Evolutionary conservation across 2,797 vertebrate species (phyloP).

Genomic region (Pipistrellus pygmaeus): DNA sequence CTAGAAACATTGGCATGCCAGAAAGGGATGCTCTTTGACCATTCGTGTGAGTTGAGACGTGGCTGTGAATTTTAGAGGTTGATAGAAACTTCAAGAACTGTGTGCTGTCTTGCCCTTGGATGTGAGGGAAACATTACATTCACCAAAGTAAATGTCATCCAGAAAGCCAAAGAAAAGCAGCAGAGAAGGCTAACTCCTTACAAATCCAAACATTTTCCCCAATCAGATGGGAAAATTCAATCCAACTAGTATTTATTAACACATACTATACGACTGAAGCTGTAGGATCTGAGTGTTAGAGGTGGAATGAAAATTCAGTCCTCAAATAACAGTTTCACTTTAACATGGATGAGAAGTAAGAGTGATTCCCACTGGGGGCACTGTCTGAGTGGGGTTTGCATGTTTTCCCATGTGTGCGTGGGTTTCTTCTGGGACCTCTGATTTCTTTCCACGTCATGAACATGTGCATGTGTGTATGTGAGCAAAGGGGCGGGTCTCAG

Average conservation of each 20-base stretch:
- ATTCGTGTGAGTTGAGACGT: background rate
- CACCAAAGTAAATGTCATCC: background rate
- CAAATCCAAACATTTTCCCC: background rate
- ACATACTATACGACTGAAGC: background rate
- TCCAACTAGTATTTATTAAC: background rate
- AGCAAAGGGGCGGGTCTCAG: background rate
- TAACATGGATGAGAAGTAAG: too few species aligned
- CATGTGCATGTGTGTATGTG: background rate
- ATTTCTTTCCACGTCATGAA: background rate
- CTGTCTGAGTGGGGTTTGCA: background rate
- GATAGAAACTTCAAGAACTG: background rate
- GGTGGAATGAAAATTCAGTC: background rate
- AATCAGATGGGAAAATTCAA: background rate
- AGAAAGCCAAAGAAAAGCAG: slow-evolving; percentile 23
- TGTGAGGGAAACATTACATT: background rate
- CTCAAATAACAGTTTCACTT: too few species aligned
- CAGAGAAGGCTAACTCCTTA: background rate
- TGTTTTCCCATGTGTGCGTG: background rate
- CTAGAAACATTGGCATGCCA: background rate
- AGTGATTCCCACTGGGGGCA: background rate
- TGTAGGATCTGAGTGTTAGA: background rate
- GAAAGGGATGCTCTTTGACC: background rate
- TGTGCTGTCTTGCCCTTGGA: background rate
- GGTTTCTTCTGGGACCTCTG: background rate
- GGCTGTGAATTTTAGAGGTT: background rate